A percentile compares a stretch with the other conserved stretches of the same genome.
phyloP scores from a whole-genome alignment of 30 jellyfish, hydroid and myxozoan genomes.

The Mastigias papua region DNA sequence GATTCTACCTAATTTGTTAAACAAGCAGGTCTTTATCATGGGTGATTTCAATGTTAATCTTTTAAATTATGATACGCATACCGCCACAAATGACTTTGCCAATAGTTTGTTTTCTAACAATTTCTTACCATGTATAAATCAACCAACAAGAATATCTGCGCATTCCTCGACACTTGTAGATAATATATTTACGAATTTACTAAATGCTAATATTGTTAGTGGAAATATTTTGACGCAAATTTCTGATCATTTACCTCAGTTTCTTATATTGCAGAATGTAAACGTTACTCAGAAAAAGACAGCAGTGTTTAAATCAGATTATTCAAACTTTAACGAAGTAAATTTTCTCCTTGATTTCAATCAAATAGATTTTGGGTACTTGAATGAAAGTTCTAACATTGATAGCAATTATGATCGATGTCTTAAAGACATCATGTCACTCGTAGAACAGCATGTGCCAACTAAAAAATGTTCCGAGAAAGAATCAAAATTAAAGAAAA shows the following conservation, averaged over 20 bases:
- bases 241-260: slow-evolving; percentile 13
- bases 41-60: slow-evolving; percentile 17
- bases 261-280: slow-evolving; percentile 12
- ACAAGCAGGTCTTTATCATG: slow-evolving; percentile 35
- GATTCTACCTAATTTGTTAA: slow-evolving; percentile 4
- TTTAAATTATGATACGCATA: slow-evolving; percentile 27
- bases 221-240: slow-evolving; percentile 19
- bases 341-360: no score
- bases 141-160: slow-evolving; percentile 29
- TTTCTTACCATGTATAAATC: slow-evolving; percentile 30
- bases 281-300: neutral
- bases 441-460: slow-evolving; percentile 15
- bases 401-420: neutral
- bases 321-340: no score
- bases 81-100: slow-evolving; percentile 32
- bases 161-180: slow-evolving; percentile 29
- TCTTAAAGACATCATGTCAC: neutral
- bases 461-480: no score
- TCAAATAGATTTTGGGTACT: no score
- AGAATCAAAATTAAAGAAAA: no score
- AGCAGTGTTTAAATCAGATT: no score
- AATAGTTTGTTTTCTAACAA: slow-evolving; percentile 26
- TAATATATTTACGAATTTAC: slow-evolving; percentile 31
- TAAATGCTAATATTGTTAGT: slow-evolving; percentile 18
- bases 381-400: neutral